A percentile compares a stretch with the other conserved stretches of the same genome.
phyloP scores from a whole-genome alignment of 1,140 invertebrate genomes.

The Drosophila pachea region DNA sequence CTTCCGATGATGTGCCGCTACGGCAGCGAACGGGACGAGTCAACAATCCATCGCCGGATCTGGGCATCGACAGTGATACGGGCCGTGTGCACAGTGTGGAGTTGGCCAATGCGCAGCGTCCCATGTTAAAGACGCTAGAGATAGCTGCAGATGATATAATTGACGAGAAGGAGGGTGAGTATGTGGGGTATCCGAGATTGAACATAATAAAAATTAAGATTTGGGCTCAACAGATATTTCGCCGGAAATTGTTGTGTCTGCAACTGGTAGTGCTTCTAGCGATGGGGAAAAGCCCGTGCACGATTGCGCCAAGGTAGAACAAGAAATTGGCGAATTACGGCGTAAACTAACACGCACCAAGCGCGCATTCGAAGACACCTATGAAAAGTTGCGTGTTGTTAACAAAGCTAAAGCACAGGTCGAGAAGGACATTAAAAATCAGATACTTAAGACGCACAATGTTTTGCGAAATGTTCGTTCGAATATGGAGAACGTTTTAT shows the following conservation, averaged over 20 bases:
- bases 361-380: slow-evolving; percentile 81
- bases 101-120: slow-evolving; percentile 55
- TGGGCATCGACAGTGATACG: slow-evolving; percentile 86
- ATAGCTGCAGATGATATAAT: slow-evolving; percentile 23
- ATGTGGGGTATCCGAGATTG: not conserved
- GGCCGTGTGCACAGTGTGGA: slow-evolving; percentile 82
- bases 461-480: slow-evolving; percentile 81
- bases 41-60: slow-evolving; percentile 84
- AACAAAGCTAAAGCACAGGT: slow-evolving; percentile 82
- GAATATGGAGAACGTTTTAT: slow-evolving; percentile 79
- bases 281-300: slow-evolving; percentile 33
- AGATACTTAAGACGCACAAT: slow-evolving; percentile 82
- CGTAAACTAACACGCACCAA: slow-evolving; percentile 80
- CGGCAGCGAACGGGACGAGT: slow-evolving; percentile 58
- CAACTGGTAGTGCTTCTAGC: no score
- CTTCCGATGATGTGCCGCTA: slow-evolving; percentile 69
- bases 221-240: slow-evolving; percentile 38
- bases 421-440: slow-evolving; percentile 82
- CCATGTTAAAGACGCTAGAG: slow-evolving; percentile 68
- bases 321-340: slow-evolving; percentile 81
- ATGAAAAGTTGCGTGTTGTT: slow-evolving; percentile 80
- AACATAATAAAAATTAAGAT: not conserved
- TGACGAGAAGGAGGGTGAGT: slow-evolving; percentile 48
- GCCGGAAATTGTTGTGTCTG: no score
- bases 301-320: slow-evolving; percentile 79